Evolutionary conservation across 2,797 vertebrate genomes (phyloP).

Genomic region (Benthosema pterotum): DNA sequence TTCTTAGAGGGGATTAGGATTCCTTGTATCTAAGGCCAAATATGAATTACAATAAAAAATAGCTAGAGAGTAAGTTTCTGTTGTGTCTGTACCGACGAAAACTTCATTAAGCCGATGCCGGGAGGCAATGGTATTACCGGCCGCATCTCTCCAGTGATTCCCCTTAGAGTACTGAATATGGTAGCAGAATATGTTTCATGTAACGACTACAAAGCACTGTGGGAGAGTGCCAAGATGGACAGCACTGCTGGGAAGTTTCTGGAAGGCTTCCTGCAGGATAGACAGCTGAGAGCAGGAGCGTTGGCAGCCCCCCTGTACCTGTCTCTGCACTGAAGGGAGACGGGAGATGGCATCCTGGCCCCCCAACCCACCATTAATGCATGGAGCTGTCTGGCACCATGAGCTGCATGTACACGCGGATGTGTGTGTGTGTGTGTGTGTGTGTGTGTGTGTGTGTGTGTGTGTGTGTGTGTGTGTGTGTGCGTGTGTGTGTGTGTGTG

Average conservation of each 20-base stretch:
- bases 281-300: conserved; percentile 45
- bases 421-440: no score
- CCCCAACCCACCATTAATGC: conserved; percentile 53
- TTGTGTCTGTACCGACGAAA: neutral
- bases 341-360: conserved; percentile 51
- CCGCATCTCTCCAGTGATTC: conserved; percentile 32
- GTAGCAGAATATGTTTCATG: conserved; percentile 22
- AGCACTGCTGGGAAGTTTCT: conserved; percentile 41
- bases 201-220: conserved; percentile 40
- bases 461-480: no score
- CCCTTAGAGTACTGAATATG: conserved; percentile 13
- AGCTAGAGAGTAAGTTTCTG: neutral
- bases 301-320: conserved; percentile 47
- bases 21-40: neutral
- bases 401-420: conserved; percentile 30
- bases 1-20: conserved; percentile 1
- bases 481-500: no score
- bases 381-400: conserved; percentile 56
- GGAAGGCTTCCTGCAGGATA: conserved; percentile 35
- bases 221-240: conserved; percentile 43
- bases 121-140: conserved; percentile 24
- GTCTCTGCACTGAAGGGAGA: conserved; percentile 49
- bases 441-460: no score
- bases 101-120: conserved; percentile 1
- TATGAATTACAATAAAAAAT: neutral